Evolutionary conservation across 2,888 invertebrate genomes (phyloP).

Genomic region (Drosophila nr. fundita): DNA sequence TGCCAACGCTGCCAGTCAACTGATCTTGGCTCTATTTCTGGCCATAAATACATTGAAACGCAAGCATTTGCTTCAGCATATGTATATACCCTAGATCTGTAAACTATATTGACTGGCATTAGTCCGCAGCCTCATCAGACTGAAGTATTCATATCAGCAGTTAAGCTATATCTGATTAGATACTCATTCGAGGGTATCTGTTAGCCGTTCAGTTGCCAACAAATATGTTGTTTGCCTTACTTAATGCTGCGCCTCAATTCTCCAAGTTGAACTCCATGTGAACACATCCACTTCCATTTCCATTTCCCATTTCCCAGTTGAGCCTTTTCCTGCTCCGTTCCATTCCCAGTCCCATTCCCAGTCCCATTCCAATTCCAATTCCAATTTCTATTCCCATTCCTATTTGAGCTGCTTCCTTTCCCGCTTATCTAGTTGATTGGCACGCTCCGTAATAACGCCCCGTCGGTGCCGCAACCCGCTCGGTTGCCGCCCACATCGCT

Average conservation of each 20-base stretch:
- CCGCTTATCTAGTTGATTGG: slow-evolving; percentile 45
- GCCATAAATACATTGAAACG: not conserved
- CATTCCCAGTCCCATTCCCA: not conserved
- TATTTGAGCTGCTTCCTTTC: slow-evolving; percentile 18
- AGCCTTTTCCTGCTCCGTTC: not conserved
- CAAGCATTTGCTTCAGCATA: not conserved
- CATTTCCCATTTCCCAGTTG: slow-evolving; percentile 10
- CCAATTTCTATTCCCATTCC: not conserved
- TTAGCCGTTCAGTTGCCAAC: slow-evolving; percentile 13
- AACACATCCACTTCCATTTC: slow-evolving; percentile 6
- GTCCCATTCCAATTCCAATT: not conserved
- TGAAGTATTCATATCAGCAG: not conserved
- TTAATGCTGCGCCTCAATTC: slow-evolving; percentile 5
- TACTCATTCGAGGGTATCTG: slow-evolving; percentile 16
- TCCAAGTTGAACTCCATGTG: not conserved
- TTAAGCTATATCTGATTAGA: not conserved
- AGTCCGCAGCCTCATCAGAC: not conserved
- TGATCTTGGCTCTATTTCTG: slow-evolving; percentile 36
- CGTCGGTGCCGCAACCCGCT: not conserved
- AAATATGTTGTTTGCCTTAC: slow-evolving; percentile 28
- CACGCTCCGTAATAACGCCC: slow-evolving; percentile 27
- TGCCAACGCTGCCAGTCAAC: slow-evolving; percentile 60
- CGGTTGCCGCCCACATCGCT: slow-evolving; percentile 38
- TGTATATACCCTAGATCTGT: slow-evolving; percentile 9
- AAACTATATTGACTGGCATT: not conserved